Evolutionary conservation across 2,888 invertebrate species (phyloP).

Genomic region (Drosophila mimica): DNA sequence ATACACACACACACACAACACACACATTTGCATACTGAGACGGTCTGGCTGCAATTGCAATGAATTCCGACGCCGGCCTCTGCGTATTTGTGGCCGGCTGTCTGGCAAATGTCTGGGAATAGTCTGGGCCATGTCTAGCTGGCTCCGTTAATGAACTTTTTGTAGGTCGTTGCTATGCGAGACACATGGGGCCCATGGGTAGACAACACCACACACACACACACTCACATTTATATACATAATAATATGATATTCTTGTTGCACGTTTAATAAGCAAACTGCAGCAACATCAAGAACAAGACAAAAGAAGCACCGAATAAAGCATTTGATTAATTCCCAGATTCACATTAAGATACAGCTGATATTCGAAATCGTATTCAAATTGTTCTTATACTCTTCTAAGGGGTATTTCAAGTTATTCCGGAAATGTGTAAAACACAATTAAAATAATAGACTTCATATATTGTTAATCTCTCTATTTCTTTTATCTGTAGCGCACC

Average conservation of each 20-base stretch:
- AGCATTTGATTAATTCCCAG: constrained; percentile 40
- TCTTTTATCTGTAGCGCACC: background rate
- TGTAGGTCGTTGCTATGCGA: constrained; percentile 85
- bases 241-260: constrained; percentile 44
- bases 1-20: constrained; percentile 19
- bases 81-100: constrained; percentile 64
- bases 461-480: background rate
- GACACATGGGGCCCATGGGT: constrained; percentile 47
- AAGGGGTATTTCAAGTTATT: constrained; percentile 3
- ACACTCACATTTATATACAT: constrained; percentile 4
- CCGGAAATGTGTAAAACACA: background rate
- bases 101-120: constrained; percentile 82
- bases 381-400: constrained; percentile 18
- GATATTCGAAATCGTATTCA: constrained; percentile 44
- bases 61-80: constrained; percentile 67
- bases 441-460: background rate
- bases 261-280: constrained; percentile 36
- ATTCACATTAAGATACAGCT: constrained; percentile 7
- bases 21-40: constrained; percentile 28
- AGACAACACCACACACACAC: constrained; percentile 37
- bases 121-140: constrained; percentile 85
- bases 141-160: constrained; percentile 85
- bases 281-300: constrained; percentile 1
- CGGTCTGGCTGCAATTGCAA: constrained; percentile 66
- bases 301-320: constrained; percentile 24